Base-by-base conservation (phyloP, 2,797 vertebrate species). In the Sphenodon punctatus region DNA sequence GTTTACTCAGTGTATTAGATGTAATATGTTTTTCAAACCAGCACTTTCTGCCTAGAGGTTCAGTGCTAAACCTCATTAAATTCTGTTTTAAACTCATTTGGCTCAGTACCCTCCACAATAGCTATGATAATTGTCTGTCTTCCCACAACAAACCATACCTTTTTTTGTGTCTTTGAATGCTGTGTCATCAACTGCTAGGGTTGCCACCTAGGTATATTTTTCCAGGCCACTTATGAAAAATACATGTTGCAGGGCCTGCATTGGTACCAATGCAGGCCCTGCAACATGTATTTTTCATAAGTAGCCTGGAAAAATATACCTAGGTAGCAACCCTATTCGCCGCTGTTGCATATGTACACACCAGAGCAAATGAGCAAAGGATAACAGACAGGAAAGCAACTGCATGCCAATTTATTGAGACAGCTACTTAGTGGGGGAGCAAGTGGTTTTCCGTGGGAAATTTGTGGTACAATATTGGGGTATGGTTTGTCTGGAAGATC, bases 11-110 rank as follows among this genome's bases (percentile, higher is more conserved):
- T 84, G 51, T 86, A 80, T 84, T 88, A 86, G 53, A 67, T 27
- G 27, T 70, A 87, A 78, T 72, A 78, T 67, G 45, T 90, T 90
- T 82, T 66, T 88, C 82, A 93, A 91, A 91, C 41, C 78, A 89
- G 46, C 32, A 90, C 70, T 85, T 94, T 84, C 75, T 84, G 34
- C 67, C 66, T 16, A 38, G 60, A 89, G 39, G 22, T 88, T 84
- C 64, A 49, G 15, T 63, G 73, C 69, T 93, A 89, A 88, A 78
- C 38, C 71, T 78, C 43, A 10, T 42, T 87, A 90, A 93, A 92
- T 49, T 80, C 84, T 87, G 32, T 45, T 90, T 87, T 61, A 92
- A 90, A 81, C 63, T 84, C 19, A 85, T 58, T 70, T 85, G 86
- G 68, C 64, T 92, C 38, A 39, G 9, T 32, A 87, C 8, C 14